Conservation (phyloP, 2,888 invertebrate genomes). For the Sinhomidia bicolor region DNA sequence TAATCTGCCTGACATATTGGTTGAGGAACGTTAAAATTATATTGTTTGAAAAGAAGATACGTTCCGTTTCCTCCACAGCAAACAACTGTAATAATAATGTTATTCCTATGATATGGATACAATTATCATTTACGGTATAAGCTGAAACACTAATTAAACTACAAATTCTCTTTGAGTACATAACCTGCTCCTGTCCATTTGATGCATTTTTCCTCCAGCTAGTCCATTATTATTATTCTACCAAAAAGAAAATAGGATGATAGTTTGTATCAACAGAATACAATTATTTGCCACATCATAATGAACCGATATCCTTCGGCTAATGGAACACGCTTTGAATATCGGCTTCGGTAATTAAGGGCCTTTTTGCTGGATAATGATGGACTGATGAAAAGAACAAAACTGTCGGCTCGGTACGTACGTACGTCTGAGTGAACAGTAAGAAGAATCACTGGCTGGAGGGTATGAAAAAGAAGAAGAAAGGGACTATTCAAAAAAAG, state of each 20-base stretch:
- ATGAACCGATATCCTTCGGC: constrained; percentile 43
- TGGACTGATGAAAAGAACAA: constrained; percentile 50
- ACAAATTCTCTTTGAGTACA: too few species aligned
- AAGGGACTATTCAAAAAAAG: too few species aligned
- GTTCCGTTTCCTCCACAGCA: too few species aligned
- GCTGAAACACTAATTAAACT: too few species aligned
- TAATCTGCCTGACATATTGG: too few species aligned
- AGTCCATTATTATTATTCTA: not conserved
- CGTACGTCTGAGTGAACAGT: not conserved
- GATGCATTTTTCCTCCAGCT: not conserved
- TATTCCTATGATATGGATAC: too few species aligned
- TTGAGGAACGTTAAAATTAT: too few species aligned
- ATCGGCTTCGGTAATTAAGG: constrained; percentile 62
- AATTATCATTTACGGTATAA: too few species aligned
- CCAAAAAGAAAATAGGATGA: not conserved
- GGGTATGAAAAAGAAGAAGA: not conserved
- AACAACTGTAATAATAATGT: too few species aligned
- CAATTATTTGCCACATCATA: not conserved
- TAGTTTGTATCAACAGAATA: not conserved
- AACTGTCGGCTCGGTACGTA: constrained; percentile 1
- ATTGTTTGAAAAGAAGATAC: too few species aligned
- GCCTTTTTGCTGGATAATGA: constrained; percentile 54
- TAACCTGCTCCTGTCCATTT: too few species aligned
- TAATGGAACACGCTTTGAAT: not conserved
- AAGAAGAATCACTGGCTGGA: not conserved